Base-by-base conservation (phyloP, 2,113 vertebrate species). In the Hippoglossus stenolepis region DNA sequence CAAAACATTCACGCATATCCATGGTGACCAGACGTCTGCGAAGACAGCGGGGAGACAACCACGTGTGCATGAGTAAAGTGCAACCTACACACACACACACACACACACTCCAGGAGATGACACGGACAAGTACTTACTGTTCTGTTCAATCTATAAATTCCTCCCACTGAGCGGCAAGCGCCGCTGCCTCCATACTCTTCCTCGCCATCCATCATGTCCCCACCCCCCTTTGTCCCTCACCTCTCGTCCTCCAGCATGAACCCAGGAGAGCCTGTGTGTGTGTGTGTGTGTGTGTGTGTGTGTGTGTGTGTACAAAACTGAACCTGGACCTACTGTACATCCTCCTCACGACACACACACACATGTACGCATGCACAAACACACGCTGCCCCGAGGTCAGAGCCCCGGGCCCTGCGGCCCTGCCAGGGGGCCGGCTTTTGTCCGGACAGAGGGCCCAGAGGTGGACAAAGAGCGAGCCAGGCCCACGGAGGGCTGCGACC, bases 181-280 rank as follows among this genome's bases (percentile, higher is more conserved):
- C 9, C 43, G 57, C 53, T 61, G 21, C 70, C 77, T 72, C 53
- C 0, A 21, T 64, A 72, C 57, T 73, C 66, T 53, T 45, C 62
- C 62, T 56, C 38, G 60, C 67, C 85, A 86, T 91, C 88, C 89
- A 90, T 91, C 88, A 88, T 83, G 61, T 58, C 73, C 69, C 68
- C 69, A 51, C 65, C 60, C 45, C 45, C 20, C 21, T 31, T 77
- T 72, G 86, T 87, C 83, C 80, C 83, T 86, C 74, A 88, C 86
- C 83, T 73, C 59, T 75, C 65, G 77, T 84, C 78, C 83, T 89
- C 78, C 31, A 88, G 70, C 68, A 31, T 60, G 45, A 80, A 83
- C 81, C 79, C 80, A 58, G n/a, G 62, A 83, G 80, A 80, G 45
- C 12, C 9, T 17, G 56, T 2, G 53, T n/a, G 63, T 53, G 69